phyloP scores from a whole-genome alignment of 2,113 vertebrate genomes.

The Mellivora capensis region DNA sequence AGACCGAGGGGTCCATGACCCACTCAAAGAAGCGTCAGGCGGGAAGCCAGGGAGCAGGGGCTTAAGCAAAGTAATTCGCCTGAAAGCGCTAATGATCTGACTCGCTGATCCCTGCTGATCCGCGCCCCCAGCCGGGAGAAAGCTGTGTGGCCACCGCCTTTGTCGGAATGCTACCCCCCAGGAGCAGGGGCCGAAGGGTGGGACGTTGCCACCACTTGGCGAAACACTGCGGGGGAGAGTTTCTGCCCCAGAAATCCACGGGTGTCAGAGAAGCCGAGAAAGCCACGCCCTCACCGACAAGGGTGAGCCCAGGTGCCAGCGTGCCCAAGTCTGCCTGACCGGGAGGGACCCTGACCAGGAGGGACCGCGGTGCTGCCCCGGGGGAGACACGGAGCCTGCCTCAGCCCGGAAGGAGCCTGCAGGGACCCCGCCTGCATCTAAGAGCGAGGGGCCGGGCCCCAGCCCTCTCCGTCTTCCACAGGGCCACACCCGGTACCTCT shows the following conservation, averaged over 20 bases:
- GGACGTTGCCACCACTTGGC: too few species aligned
- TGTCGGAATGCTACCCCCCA: background rate
- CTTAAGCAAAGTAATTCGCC: background rate
- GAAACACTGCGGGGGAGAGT: too few species aligned
- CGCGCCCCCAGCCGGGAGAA: background rate
- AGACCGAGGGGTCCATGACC: background rate
- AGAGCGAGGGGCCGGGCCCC: rapidly evolving
- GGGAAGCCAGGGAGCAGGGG: rapidly evolving
- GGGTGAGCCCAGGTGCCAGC: background rate
- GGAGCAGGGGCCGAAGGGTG: background rate
- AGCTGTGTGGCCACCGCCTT: too few species aligned
- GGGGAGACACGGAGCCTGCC: background rate
- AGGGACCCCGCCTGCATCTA: background rate
- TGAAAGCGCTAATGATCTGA: rapidly evolving
- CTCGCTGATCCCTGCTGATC: rapidly evolving
- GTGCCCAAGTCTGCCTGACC: rapidly evolving
- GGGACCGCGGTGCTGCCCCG: rapidly evolving
- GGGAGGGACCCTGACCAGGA: background rate
- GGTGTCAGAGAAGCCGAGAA: background rate
- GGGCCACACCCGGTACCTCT: too few species aligned
- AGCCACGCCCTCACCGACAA: rapidly evolving
- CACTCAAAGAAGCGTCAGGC: background rate
- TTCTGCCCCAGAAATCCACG: background rate
- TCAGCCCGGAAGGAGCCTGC: rapidly evolving
- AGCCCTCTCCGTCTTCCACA: background rate